These are phyloP conservation scores for Pomacea maculata DNA, from an alignment of 1,140 invertebrate species.

Conservation along the genomic window DNA sequence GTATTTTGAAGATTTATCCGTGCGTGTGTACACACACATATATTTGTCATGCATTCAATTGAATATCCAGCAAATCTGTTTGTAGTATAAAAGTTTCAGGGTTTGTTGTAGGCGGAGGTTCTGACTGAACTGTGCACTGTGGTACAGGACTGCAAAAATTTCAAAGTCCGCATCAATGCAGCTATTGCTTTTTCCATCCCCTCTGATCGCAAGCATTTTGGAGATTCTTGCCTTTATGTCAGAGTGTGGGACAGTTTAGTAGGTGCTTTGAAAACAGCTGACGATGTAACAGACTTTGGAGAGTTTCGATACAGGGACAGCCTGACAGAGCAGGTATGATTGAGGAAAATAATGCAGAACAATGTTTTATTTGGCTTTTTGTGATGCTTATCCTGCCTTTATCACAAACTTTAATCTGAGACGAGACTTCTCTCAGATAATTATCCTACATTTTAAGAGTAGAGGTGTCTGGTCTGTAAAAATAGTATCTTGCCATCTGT, in stretches of 20 bases:
- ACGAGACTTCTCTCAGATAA: neutral
- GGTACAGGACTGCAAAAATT: constrained; percentile 72
- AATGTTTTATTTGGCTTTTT: neutral
- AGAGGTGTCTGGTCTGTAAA: neutral
- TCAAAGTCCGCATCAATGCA: constrained; percentile 83
- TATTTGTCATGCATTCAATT: neutral
- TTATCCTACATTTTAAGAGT: neutral
- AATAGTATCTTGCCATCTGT: neutral
- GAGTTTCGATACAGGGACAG: constrained; percentile 84
- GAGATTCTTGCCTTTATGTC: constrained; percentile 67
- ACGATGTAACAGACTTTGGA: constrained; percentile 74
- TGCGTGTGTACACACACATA: neutral
- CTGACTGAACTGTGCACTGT: constrained; percentile 68
- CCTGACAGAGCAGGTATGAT: constrained; percentile 72
- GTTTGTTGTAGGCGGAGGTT: constrained; percentile 65
- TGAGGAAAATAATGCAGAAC: neutral
- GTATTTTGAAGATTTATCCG: no score
- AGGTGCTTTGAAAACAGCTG: constrained; percentile 76
- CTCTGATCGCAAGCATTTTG: constrained; percentile 70
- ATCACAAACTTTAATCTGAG: neutral
- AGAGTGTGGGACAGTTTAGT: constrained; percentile 76
- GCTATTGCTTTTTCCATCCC: constrained; percentile 77
- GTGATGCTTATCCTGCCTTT: neutral
- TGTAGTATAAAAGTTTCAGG: neutral
- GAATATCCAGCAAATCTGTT: neutral